phyloP scores from a whole-genome alignment of 2,888 invertebrate species.

The Perizoma flavofasciatum region DNA sequence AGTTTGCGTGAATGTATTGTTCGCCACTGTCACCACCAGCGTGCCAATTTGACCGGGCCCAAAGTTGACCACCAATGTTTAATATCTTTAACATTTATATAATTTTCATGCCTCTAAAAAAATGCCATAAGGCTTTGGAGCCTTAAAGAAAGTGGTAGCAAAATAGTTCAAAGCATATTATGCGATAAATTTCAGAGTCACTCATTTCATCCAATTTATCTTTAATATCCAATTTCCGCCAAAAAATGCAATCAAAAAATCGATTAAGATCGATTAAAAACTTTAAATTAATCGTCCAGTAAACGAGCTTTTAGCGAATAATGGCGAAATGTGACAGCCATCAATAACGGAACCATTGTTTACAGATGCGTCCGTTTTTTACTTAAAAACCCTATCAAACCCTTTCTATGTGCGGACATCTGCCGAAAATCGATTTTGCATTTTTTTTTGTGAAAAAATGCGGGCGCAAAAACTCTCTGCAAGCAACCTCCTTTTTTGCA shows the following conservation, averaged over 20 bases:
- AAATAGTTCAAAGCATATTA: no score
- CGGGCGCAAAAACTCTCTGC: constrained; percentile 71
- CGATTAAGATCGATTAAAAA: constrained; percentile 19
- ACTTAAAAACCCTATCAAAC: constrained; percentile 68
- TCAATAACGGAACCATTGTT: constrained; percentile 76
- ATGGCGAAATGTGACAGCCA: constrained; percentile 72
- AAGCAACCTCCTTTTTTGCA: constrained; percentile 61
- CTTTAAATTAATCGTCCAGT: constrained; percentile 25
- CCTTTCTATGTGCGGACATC: constrained; percentile 81
- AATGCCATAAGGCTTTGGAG: background rate
- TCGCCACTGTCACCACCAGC: no score
- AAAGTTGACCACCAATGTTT: no score
- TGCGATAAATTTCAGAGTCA: background rate
- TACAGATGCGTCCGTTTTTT: constrained; percentile 73
- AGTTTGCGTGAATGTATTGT: no score
- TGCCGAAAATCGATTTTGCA: constrained; percentile 81
- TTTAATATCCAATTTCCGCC: constrained; percentile 11
- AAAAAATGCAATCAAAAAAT: constrained; percentile 22
- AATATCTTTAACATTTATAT: no score
- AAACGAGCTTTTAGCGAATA: constrained; percentile 64
- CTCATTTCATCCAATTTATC: constrained; percentile 18
- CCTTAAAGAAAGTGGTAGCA: constrained; percentile 1
- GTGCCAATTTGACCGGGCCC: no score
- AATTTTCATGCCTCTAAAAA: no score
- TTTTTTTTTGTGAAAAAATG: constrained; percentile 73